A percentile compares a stretch with the other conserved stretches of the same genome.
These are phyloP conservation scores for Haemorhous mexicanus DNA, from an alignment of 2,113 vertebrate genomes.

Conservation along the genomic window DNA sequence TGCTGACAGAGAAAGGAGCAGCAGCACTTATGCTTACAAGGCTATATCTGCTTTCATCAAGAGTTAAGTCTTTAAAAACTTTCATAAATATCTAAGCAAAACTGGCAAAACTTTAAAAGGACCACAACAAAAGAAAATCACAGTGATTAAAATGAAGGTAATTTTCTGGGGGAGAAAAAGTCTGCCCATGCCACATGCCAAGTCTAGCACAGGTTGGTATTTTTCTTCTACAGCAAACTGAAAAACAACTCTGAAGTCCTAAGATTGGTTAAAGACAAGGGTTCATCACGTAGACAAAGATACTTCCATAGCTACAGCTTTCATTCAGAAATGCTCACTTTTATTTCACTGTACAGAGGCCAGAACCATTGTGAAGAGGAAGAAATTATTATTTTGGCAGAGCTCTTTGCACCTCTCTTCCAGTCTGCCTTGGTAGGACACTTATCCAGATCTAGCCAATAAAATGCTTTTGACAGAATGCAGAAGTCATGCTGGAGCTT, in stretches of 20 bases:
- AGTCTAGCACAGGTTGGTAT: background rate
- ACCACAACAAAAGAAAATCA: slow-evolving; percentile 25
- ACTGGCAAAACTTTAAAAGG: background rate
- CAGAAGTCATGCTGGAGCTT: background rate
- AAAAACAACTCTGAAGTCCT: background rate
- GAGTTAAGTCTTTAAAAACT: background rate
- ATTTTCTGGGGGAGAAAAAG: background rate
- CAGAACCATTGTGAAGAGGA: background rate
- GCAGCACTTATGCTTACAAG: background rate
- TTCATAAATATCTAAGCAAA: background rate
- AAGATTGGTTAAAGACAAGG: background rate
- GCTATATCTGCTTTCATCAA: background rate
- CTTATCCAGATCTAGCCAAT: background rate
- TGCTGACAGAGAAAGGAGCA: background rate
- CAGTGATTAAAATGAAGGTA: background rate
- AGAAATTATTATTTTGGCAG: background rate
- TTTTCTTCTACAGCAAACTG: background rate
- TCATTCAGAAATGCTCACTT: background rate
- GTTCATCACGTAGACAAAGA: background rate
- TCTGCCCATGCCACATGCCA: background rate
- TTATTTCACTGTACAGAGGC: background rate
- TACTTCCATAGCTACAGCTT: background rate
- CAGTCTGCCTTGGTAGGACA: background rate
- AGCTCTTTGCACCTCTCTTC: background rate
- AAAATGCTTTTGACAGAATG: background rate